Percentiles rank a stretch among this genome's conserved stretches.
These are phyloP conservation scores for Anolis carolinensis DNA, from an alignment of 2,113 vertebrate species.

Conservation along the genomic window DNA sequence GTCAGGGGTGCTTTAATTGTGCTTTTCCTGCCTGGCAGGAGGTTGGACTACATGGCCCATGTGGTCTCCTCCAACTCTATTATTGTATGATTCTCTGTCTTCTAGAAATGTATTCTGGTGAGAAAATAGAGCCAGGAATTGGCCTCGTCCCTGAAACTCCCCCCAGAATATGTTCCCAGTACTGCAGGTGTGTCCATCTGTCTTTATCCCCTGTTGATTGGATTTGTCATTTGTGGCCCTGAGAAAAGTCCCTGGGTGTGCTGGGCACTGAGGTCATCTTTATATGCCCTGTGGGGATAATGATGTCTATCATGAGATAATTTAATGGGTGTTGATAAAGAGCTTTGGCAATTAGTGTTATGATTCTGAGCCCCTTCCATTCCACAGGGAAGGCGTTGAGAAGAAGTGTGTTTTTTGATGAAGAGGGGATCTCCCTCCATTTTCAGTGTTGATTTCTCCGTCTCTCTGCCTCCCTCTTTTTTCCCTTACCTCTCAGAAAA, in stretches of 20 bases:
- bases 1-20: too few species aligned
- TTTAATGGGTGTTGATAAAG: slow-evolving; percentile 11
- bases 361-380: not conserved
- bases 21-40: too few species aligned
- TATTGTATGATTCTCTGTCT: not conserved
- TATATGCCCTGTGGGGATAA: not conserved
- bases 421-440: not conserved
- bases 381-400: slow-evolving; percentile 1
- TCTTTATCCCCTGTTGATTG: not conserved
- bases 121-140: too few species aligned
- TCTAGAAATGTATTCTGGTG: not conserved
- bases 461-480: not conserved
- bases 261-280: not conserved
- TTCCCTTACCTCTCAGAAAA: not conserved
- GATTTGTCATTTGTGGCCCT: slow-evolving; percentile 23
- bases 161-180: slow-evolving; percentile 11
- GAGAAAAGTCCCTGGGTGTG: slow-evolving; percentile 1
- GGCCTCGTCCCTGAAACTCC: not conserved
- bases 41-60: too few species aligned
- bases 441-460: not conserved
- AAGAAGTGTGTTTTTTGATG: slow-evolving; percentile 17
- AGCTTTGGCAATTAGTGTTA: slow-evolving; percentile 2
- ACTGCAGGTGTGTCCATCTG: not conserved
- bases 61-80: too few species aligned
- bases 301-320: not conserved